These are phyloP conservation scores for Drosophila pseudotalamancana DNA, from an alignment of 2,888 invertebrate species.

Conservation along the genomic window DNA sequence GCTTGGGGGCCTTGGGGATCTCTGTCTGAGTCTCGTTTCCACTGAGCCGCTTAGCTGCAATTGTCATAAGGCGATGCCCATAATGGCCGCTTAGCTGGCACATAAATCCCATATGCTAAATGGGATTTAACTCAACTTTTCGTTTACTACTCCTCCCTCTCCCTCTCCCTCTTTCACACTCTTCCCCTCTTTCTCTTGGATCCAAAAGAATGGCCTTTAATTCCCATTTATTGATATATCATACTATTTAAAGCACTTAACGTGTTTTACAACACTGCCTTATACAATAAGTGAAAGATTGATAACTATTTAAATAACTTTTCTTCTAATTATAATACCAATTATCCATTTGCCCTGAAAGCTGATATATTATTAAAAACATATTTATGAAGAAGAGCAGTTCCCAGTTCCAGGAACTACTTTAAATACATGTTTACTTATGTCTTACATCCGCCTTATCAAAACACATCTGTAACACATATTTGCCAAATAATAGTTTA, in stretches of 20 bases:
- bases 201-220: too few relatives aligned
- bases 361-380: too few relatives aligned
- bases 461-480: conserved; percentile 23
- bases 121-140: conserved; percentile 59
- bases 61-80: conserved; percentile 66
- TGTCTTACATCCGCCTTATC: conserved; percentile 8
- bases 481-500: conserved; percentile 65
- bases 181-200: conserved; percentile 7
- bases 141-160: conserved; percentile 8
- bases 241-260: too few relatives aligned
- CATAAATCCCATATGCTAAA: conserved; percentile 74
- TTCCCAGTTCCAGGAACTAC: conserved; percentile 4
- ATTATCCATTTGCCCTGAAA: too few relatives aligned
- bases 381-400: not conserved
- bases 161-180: not conserved
- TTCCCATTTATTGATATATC: not conserved
- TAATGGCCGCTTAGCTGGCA: conserved; percentile 75
- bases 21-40: conserved; percentile 7
- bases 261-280: not conserved
- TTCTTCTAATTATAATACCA: not conserved
- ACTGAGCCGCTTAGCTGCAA: conserved; percentile 71
- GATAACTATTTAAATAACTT: too few relatives aligned
- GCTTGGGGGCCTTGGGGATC: not conserved
- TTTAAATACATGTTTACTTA: not conserved
- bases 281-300: too few relatives aligned